phyloP scores from a whole-genome alignment of 1,140 invertebrate species.

The honey bee (Apis mellifera) region DNA sequence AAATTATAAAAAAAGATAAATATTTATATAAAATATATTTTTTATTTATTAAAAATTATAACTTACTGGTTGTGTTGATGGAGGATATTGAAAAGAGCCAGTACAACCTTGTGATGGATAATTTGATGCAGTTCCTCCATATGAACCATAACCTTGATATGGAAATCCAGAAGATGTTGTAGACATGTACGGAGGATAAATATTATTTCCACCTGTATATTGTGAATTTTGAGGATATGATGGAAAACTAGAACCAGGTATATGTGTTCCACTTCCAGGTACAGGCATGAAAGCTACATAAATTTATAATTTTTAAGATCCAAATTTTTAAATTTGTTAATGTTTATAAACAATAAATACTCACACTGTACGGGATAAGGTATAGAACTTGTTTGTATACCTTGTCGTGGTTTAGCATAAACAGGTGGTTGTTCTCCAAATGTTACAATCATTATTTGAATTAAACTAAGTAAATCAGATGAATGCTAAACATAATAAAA shows the following conservation, averaged over 20 bases:
- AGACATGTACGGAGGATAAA: constrained; percentile 76
- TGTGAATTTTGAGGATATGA: constrained; percentile 72
- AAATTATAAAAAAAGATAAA: constrained; percentile 31
- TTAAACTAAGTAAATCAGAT: constrained; percentile 92
- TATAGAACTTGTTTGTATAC: constrained; percentile 72
- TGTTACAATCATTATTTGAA: constrained; percentile 95
- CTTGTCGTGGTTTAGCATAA: constrained; percentile 87
- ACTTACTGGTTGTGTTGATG: constrained; percentile 71
- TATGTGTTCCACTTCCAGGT: constrained; percentile 75
- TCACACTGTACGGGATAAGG: constrained; percentile 86
- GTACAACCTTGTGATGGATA: constrained; percentile 73
- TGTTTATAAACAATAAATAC: constrained; percentile 30
- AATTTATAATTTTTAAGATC: neutral
- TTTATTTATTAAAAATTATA: constrained; percentile 49
- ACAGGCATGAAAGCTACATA: constrained; percentile 84
- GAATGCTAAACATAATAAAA: constrained; percentile 82
- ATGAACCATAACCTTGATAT: constrained; percentile 75
- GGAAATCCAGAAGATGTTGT: constrained; percentile 71
- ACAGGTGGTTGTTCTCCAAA: constrained; percentile 98
- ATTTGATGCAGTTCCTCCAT: constrained; percentile 58
- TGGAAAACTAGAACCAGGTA: constrained; percentile 63
- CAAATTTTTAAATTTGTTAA: neutral
- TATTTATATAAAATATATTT: neutral
- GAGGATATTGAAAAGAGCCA: constrained; percentile 71
- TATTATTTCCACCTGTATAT: constrained; percentile 64